Percentiles rank a stretch among this genome's conserved stretches.
Conservation (phyloP, 1,140 invertebrate genomes). For the Laodelphax striatellus region DNA sequence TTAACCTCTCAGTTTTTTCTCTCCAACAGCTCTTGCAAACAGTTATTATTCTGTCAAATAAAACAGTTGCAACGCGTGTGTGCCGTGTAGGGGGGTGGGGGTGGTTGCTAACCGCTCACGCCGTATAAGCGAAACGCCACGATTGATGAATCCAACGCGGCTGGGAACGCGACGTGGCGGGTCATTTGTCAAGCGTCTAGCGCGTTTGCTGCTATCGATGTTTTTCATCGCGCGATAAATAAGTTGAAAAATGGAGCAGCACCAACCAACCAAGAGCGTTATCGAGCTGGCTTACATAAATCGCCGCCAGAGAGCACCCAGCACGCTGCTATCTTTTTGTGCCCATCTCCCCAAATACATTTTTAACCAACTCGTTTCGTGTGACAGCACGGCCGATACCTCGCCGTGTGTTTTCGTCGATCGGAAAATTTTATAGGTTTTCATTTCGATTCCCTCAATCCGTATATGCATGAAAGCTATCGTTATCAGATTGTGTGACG, state of each 20-base stretch:
- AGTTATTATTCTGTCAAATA: no score
- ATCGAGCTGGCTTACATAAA: not conserved
- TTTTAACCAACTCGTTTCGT: constrained; percentile 2
- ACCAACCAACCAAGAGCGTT: not conserved
- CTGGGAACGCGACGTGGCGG: not conserved
- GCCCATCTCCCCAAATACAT: constrained; percentile 5
- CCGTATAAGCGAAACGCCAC: no score
- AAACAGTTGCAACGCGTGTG: no score
- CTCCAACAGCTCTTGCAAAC: no score
- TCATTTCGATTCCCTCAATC: no score
- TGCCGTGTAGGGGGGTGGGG: no score
- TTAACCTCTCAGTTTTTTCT: no score
- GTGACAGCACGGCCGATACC: not conserved
- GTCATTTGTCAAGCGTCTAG: not conserved
- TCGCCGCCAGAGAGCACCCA: not conserved
- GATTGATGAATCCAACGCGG: constrained; percentile 5
- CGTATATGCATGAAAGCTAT: not conserved
- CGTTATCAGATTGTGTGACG: constrained; percentile 10
- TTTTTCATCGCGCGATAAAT: constrained; percentile 14
- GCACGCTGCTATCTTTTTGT: not conserved
- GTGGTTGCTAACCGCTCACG: no score
- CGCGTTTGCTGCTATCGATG: constrained; percentile 6
- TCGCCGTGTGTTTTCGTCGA: no score
- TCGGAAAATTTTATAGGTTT: no score
- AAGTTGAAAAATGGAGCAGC: constrained; percentile 12